A percentile compares a stretch with the other conserved stretches of the same genome.
Conservation (phyloP, 2,888 invertebrate genomes). For the Pantelozetes paolii region DNA sequence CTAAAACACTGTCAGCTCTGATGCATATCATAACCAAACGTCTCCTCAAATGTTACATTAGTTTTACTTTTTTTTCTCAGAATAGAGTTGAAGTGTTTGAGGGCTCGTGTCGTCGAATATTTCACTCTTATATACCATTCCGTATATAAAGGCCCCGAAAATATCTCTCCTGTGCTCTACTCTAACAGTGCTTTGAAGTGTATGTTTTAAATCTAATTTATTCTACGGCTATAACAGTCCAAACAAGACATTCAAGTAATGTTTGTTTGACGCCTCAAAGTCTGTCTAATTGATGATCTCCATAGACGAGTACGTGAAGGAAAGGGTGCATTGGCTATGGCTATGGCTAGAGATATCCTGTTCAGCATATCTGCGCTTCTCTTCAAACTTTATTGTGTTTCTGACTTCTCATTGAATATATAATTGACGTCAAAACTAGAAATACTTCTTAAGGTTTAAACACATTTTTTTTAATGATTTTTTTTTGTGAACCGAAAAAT, state of each 20-base stretch:
- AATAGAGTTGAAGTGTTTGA: slow-evolving; percentile 1
- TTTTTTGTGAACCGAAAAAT: not conserved
- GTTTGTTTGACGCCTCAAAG: slow-evolving; percentile 30
- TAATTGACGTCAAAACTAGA: not conserved
- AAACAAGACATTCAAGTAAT: slow-evolving; percentile 23
- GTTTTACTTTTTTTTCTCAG: slow-evolving; percentile 2
- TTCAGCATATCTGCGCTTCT: not conserved
- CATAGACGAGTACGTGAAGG: not conserved
- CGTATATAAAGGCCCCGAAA: no score
- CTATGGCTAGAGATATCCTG: not conserved
- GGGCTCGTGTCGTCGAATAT: slow-evolving; percentile 21
- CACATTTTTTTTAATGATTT: not conserved
- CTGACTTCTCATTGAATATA: not conserved
- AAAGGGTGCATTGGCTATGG: not conserved
- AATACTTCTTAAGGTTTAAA: not conserved
- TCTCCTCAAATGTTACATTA: not conserved
- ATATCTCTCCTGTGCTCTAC: not conserved
- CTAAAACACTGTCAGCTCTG: not conserved
- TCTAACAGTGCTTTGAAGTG: not conserved
- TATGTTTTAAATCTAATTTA: slow-evolving; percentile 25
- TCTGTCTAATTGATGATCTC: slow-evolving; percentile 26
- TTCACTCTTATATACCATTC: not conserved
- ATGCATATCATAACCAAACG: not conserved
- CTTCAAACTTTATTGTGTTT: not conserved
- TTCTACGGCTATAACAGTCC: slow-evolving; percentile 20